Percentiles rank a stretch among this genome's conserved stretches.
Evolutionary conservation across 1,140 invertebrate species (phyloP).

Genomic region (Eulimnadia texana): DNA sequence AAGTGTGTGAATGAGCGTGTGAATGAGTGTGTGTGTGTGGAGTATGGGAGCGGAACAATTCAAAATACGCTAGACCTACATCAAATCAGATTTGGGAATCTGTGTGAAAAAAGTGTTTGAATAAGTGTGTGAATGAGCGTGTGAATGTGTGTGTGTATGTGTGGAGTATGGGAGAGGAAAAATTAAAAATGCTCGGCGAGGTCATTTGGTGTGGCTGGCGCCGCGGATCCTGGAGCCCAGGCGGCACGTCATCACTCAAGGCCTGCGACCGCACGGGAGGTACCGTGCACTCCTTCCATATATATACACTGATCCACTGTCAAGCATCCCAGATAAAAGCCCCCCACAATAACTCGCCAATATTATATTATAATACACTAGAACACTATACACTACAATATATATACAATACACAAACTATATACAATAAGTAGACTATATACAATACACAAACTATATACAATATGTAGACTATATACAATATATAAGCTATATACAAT

Average conservation of each 20-base stretch:
- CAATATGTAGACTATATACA: too few species aligned
- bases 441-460: too few species aligned
- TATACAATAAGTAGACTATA: too few species aligned
- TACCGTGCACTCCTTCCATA: background rate
- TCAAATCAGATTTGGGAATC: background rate
- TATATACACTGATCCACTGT: background rate
- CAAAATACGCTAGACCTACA: too few species aligned
- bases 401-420: background rate
- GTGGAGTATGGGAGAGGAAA: background rate
- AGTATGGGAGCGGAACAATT: too few species aligned
- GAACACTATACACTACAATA: background rate
- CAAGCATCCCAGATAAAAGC: background rate
- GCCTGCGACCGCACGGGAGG: background rate
- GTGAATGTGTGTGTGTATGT: background rate
- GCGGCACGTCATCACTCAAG: background rate
- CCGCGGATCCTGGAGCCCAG: background rate
- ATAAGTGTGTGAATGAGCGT: background rate
- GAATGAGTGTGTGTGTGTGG: too few species aligned
- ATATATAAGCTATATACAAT: too few species aligned
- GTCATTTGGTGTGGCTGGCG: background rate
- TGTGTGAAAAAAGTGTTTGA: background rate
- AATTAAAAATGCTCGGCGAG: background rate
- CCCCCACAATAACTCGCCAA: background rate
- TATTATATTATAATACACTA: too few species aligned
- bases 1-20: too few species aligned